phyloP scores from a whole-genome alignment of 1,140 invertebrate genomes.

The Neodiprion lecontei region DNA sequence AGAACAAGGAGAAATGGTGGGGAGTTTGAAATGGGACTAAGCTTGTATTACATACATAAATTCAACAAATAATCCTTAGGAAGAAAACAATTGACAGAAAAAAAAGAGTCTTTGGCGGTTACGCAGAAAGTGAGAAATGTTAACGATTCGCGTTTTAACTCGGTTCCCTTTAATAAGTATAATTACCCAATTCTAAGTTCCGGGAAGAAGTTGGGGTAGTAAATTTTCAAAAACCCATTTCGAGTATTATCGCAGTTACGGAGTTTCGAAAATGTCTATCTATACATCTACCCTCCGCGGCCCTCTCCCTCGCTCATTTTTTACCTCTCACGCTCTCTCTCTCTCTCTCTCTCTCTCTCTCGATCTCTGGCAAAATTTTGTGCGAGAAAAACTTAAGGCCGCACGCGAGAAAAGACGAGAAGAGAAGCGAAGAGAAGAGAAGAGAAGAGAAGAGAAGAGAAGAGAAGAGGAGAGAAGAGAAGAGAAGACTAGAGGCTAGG shows the following conservation, averaged over 20 bases:
- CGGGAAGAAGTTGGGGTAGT: not conserved
- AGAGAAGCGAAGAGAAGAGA: not conserved
- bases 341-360: not conserved
- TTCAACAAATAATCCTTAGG: no score
- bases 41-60: no score
- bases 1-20: no score
- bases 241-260: not conserved
- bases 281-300: not conserved
- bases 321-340: not conserved
- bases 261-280: not conserved
- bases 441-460: not conserved
- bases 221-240: not conserved
- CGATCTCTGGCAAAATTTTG: not conserved
- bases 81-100: no score
- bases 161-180: no score
- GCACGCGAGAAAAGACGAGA: not conserved
- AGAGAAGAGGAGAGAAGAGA: not conserved
- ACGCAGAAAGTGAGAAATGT: no score
- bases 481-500: not conserved
- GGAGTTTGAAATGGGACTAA: no score
- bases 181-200: no score
- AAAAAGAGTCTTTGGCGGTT: no score
- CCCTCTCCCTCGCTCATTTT: not conserved
- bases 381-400: not conserved
- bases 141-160: no score